Conservation (phyloP, 2,113 vertebrate genomes). For the Salvelinus namaycush region DNA sequence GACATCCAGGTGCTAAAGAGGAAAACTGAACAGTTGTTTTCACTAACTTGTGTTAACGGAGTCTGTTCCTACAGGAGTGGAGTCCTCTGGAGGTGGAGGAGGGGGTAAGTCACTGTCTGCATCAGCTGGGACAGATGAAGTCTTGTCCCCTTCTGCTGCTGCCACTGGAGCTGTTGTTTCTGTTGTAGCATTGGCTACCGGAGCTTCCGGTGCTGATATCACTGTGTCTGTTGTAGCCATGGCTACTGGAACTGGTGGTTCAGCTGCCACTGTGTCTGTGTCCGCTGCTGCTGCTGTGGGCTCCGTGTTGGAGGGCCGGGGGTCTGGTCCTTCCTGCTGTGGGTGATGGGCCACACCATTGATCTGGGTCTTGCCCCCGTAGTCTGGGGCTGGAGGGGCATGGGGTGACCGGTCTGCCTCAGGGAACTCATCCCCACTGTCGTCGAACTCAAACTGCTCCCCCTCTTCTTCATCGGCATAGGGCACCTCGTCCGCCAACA, state of each 20-base stretch:
- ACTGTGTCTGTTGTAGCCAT: background rate
- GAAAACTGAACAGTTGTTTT: constrained; percentile 1
- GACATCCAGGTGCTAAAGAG: no score
- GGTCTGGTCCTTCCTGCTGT: constrained; percentile 26
- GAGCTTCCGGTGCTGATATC: background rate
- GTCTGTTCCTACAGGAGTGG: background rate
- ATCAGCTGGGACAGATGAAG: constrained; percentile 35
- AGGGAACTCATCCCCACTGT: constrained; percentile 84
- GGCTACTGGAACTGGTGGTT: constrained; percentile 19
- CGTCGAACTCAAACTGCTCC: constrained; percentile 86
- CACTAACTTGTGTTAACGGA: constrained; percentile 51
- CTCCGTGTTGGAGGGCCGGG: constrained; percentile 10
- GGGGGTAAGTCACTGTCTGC: constrained; percentile 51
- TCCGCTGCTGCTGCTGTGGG: constrained; percentile 19
- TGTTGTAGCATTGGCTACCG: background rate
- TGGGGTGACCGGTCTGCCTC: constrained; percentile 76
- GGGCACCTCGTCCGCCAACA: constrained; percentile 63
- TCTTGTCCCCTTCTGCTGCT: constrained; percentile 17
- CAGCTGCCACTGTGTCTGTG: background rate
- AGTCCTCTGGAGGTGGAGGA: constrained; percentile 32
- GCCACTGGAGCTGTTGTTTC: background rate
- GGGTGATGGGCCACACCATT: constrained; percentile 17
- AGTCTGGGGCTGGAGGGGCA: constrained; percentile 29
- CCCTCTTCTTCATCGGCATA: constrained; percentile 83
- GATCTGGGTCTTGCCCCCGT: constrained; percentile 18